Evolutionary conservation across 1,140 invertebrate species (phyloP).

Genomic region (Tetramorium parvispinum): DNA sequence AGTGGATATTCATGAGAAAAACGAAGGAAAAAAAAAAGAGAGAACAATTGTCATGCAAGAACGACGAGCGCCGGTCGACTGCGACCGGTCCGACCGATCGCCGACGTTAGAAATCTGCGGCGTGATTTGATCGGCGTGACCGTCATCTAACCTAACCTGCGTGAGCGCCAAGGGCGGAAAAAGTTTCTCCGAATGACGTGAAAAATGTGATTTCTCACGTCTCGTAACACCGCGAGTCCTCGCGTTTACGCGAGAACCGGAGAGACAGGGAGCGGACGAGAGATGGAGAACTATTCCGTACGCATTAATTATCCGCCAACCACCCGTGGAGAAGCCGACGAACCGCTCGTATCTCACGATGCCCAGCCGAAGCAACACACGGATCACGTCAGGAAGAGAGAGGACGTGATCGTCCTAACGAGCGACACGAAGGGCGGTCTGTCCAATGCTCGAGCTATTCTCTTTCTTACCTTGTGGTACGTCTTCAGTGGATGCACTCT

Average conservation of each 20-base stretch:
- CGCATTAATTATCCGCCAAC: conserved; percentile 77
- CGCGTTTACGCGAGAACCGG: neutral
- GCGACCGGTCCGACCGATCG: neutral
- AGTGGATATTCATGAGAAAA: neutral
- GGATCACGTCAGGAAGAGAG: conserved; percentile 76
- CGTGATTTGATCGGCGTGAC: neutral
- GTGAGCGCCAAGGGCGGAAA: neutral
- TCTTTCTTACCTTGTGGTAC: conserved; percentile 92
- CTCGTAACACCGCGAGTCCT: neutral
- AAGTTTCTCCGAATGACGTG: neutral
- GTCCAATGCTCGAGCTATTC: conserved; percentile 88
- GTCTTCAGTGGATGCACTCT: conserved; percentile 92
- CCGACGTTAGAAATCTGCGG: neutral
- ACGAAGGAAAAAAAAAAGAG: neutral
- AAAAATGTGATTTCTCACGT: conserved; percentile 63
- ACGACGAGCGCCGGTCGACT: neutral
- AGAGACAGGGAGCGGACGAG: conserved; percentile 21
- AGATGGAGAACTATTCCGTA: conserved; percentile 80
- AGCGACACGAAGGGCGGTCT: conserved; percentile 85
- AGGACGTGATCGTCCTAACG: conserved; percentile 76
- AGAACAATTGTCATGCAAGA: neutral
- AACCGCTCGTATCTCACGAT: conserved; percentile 72
- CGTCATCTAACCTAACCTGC: conserved; percentile 15
- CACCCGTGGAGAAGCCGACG: conserved; percentile 72
- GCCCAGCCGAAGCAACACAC: conserved; percentile 74